A percentile compares a stretch with the other conserved stretches of the same genome.
Evolutionary conservation across 2,113 vertebrate species (phyloP).

Genomic region (Numenius arquata): DNA sequence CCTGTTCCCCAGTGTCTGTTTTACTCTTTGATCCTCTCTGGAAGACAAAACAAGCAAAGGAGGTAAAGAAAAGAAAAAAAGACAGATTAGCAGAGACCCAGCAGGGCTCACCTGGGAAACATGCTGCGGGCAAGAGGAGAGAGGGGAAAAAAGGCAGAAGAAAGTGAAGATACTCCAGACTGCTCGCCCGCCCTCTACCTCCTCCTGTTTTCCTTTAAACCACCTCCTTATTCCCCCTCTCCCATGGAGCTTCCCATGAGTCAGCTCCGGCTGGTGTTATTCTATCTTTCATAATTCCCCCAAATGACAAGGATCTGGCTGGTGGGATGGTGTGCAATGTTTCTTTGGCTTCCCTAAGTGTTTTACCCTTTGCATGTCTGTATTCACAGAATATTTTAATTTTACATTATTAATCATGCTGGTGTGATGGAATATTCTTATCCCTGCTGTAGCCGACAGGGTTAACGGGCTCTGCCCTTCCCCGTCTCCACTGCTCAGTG

Average conservation of each 20-base stretch:
- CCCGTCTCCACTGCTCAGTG: neutral
- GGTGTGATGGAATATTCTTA: neutral
- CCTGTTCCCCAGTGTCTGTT: neutral
- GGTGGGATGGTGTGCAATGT: neutral
- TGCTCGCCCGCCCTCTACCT: neutral
- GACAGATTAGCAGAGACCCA: neutral
- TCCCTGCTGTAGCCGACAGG: neutral
- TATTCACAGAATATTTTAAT: neutral
- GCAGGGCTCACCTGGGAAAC: conserved; percentile 23
- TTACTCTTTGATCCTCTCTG: neutral
- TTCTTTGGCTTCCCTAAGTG: neutral
- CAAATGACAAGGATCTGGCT: neutral
- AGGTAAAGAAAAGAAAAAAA: neutral
- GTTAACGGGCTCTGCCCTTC: neutral
- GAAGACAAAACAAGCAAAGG: neutral
- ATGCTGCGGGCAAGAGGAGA: neutral
- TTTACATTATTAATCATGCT: neutral
- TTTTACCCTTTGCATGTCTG: neutral
- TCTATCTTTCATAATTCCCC: neutral
- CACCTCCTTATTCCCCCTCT: neutral
- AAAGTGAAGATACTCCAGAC: neutral
- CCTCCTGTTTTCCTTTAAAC: neutral
- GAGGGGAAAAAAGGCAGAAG: neutral
- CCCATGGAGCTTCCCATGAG: neutral
- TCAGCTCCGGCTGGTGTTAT: neutral